Percentiles rank a stretch among this genome's conserved stretches.
Conservation (phyloP, 2,888 invertebrate genomes). For the Desoria tigrina region DNA sequence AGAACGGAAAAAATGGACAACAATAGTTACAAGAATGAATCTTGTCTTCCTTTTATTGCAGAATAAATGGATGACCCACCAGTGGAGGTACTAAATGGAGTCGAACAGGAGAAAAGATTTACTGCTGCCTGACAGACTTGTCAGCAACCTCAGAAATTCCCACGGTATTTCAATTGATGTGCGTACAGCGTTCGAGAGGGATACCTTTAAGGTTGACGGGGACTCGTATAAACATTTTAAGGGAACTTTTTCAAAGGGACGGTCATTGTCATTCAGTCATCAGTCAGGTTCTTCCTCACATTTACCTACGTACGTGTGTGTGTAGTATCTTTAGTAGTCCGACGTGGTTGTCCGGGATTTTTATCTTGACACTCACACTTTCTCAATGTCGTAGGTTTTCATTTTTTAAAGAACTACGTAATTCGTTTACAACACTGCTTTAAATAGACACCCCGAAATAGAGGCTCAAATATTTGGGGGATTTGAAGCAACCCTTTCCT, state of each 20-base stretch:
- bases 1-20: conserved; percentile 3
- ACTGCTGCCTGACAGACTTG: conserved; percentile 41
- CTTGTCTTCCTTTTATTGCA: conserved; percentile 6
- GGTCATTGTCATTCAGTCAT: conserved; percentile 10
- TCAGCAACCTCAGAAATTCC: conserved; percentile 41
- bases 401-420: too few relatives aligned
- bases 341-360: conserved; percentile 1
- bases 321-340: not conserved
- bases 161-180: conserved; percentile 21
- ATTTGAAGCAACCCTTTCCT: too few relatives aligned
- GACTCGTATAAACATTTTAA: too few relatives aligned
- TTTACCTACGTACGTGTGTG: not conserved
- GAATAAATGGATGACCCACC: conserved; percentile 11
- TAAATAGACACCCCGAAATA: too few relatives aligned
- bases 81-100: conserved; percentile 2
- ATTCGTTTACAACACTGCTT: too few relatives aligned
- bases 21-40: conserved; percentile 4
- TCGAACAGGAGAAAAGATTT: conserved; percentile 33
- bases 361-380: conserved; percentile 7
- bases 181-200: too few relatives aligned
- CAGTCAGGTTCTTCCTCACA: conserved; percentile 1
- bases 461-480: too few relatives aligned
- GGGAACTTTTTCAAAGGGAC: not conserved
- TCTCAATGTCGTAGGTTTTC: not conserved
- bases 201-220: too few relatives aligned